Conservation (phyloP, 1,140 invertebrate species). For the Diorhabda elongata region DNA sequence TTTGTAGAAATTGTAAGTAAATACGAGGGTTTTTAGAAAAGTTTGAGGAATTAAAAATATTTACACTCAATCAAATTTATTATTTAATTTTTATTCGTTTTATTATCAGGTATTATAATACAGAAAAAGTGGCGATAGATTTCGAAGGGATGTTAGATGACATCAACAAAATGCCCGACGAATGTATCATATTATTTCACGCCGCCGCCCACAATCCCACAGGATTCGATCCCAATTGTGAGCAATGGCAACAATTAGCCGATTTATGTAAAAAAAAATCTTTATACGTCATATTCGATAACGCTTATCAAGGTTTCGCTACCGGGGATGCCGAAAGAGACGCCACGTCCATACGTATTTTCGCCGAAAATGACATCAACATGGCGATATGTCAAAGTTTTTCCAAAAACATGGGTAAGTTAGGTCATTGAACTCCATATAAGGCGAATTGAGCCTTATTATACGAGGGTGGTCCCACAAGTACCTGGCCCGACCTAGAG, state of each 20-base stretch:
- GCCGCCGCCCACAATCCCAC: conserved; percentile 98
- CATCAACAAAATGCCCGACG: conserved; percentile 76
- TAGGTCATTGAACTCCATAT: neutral
- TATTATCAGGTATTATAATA: conserved; percentile 80
- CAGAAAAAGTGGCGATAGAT: conserved; percentile 92
- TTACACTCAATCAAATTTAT: no score
- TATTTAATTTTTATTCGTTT: neutral
- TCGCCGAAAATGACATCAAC: conserved; percentile 77
- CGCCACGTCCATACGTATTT: conserved; percentile 65
- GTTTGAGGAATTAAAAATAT: no score
- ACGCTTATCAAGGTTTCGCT: conserved; percentile 97
- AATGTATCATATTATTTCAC: conserved; percentile 89
- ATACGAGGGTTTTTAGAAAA: no score
- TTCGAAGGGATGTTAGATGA: conserved; percentile 87
- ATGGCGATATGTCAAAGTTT: conserved; percentile 91
- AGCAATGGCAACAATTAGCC: conserved; percentile 81
- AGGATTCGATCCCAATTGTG: conserved; percentile 81
- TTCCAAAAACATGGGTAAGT: conserved; percentile 93
- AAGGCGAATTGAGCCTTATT: no score
- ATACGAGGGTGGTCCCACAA: no score
- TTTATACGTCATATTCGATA: conserved; percentile 90
- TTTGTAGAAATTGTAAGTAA: no score
- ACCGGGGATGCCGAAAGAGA: conserved; percentile 91
- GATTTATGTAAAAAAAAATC: conserved; percentile 72
- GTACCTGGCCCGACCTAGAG: no score